Evolutionary conservation across 2,888 invertebrate genomes (phyloP).

Genomic region (Steinernema scapterisci): DNA sequence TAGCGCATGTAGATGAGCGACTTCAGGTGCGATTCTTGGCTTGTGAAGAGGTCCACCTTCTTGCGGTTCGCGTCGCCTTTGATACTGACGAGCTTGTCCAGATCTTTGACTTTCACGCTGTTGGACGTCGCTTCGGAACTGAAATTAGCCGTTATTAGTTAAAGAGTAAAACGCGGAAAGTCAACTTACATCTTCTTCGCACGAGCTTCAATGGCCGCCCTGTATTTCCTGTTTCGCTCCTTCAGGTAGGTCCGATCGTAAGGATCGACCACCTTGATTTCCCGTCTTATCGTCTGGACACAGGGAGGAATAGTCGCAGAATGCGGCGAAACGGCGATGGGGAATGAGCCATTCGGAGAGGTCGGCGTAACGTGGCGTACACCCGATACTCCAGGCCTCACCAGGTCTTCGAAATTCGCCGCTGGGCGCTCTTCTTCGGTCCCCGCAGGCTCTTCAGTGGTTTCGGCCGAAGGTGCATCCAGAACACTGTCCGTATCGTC

Average conservation of each 20-base stretch:
- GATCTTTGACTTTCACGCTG: neutral
- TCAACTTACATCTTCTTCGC: neutral
- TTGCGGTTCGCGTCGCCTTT: neutral
- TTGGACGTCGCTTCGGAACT: slow-evolving; percentile 42
- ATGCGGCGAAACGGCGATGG: neutral
- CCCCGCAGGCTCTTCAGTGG: too few relatives aligned
- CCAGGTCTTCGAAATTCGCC: neutral
- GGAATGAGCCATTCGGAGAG: neutral
- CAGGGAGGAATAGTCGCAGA: neutral
- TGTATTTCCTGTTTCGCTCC: neutral
- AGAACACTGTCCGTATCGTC: too few relatives aligned
- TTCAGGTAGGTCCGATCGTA: neutral
- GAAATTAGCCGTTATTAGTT: neutral
- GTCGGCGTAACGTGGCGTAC: neutral
- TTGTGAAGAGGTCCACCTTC: slow-evolving; percentile 1
- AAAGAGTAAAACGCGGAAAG: neutral
- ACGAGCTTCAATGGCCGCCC: neutral
- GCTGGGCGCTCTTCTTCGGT: neutral
- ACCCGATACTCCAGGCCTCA: neutral
- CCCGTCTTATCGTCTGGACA: neutral
- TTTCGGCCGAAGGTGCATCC: too few relatives aligned
- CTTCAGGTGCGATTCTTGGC: neutral
- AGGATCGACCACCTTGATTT: neutral
- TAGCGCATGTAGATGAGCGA: slow-evolving; percentile 21
- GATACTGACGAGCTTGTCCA: neutral